These are phyloP conservation scores for Parotocinclus haroldoi DNA, from an alignment of 2,797 vertebrate species.

Conservation along the genomic window DNA sequence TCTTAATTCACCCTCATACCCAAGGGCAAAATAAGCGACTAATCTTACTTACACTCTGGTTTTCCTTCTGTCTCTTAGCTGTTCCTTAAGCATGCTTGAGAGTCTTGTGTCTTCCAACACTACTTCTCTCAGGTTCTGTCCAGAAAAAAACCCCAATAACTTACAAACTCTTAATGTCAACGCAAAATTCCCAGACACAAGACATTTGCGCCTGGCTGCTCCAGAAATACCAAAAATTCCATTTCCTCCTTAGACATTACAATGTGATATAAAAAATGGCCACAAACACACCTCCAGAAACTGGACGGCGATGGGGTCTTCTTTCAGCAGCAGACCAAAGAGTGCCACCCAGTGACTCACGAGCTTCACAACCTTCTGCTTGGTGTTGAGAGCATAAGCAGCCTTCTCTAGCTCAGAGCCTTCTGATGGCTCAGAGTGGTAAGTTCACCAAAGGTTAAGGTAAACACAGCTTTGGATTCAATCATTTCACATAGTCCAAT, in stretches of 20 bases:
- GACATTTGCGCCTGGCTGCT: too few relatives aligned
- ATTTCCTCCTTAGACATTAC: too few relatives aligned
- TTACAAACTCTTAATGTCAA: not conserved
- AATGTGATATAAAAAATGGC: too few relatives aligned
- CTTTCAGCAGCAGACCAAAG: conserved; percentile 77
- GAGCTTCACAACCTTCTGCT: conserved; percentile 86
- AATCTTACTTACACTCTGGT: conserved; percentile 60
- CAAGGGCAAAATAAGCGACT: too few relatives aligned
- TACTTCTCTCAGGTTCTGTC: conserved; percentile 80
- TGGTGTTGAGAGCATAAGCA: conserved; percentile 76
- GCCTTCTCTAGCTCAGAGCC: conserved; percentile 84
- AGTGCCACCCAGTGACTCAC: conserved; percentile 87
- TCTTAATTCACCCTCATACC: too few relatives aligned
- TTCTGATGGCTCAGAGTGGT: conserved; percentile 77
- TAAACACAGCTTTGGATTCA: not conserved
- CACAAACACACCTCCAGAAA: conserved; percentile 81
- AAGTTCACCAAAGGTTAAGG: conserved; percentile 80
- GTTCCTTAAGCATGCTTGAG: conserved; percentile 75
- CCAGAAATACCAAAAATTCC: too few relatives aligned
- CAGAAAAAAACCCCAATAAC: not conserved
- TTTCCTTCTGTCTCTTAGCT: conserved; percentile 77
- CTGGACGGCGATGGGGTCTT: conserved; percentile 72
- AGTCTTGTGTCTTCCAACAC: conserved; percentile 77
- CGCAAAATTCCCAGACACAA: too few relatives aligned
- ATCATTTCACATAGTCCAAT: not conserved